These are phyloP conservation scores for Pseudocheirus occidentalis DNA, from an alignment of 2,797 vertebrate species.

Conservation along the genomic window DNA sequence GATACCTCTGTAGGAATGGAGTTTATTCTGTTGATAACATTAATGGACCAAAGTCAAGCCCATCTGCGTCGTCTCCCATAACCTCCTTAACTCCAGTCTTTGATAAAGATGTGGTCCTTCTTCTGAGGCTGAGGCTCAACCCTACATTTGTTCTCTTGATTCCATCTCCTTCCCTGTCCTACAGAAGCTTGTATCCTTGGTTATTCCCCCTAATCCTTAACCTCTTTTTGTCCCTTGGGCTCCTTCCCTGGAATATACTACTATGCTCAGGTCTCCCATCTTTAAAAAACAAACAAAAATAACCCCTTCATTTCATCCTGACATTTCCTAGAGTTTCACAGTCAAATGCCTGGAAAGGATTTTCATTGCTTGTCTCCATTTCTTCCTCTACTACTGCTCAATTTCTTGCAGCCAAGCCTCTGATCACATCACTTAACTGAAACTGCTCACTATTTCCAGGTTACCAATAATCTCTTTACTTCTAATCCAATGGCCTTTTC, in stretches of 20 bases:
- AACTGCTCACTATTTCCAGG: neutral
- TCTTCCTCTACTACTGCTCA: neutral
- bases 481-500: neutral
- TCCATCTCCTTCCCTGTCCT: neutral
- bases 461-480: neutral
- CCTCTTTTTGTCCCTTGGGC: neutral
- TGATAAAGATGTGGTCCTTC: neutral
- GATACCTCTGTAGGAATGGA: neutral
- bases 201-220: neutral
- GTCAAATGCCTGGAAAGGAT: neutral
- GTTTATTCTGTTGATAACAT: neutral
- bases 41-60: neutral
- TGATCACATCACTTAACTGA: neutral
- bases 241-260: neutral
- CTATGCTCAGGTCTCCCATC: neutral
- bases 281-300: neutral
- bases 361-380: neutral
- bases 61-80: neutral
- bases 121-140: neutral
- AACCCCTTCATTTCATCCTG: neutral
- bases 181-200: neutral
- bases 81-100: neutral
- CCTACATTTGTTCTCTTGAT: neutral
- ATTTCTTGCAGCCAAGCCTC: neutral
- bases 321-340: neutral